A percentile compares a stretch with the other conserved stretches of the same genome.
These are phyloP conservation scores for Zenarchopterus dispar DNA, from an alignment of 2,797 vertebrate species.

Conservation along the genomic window DNA sequence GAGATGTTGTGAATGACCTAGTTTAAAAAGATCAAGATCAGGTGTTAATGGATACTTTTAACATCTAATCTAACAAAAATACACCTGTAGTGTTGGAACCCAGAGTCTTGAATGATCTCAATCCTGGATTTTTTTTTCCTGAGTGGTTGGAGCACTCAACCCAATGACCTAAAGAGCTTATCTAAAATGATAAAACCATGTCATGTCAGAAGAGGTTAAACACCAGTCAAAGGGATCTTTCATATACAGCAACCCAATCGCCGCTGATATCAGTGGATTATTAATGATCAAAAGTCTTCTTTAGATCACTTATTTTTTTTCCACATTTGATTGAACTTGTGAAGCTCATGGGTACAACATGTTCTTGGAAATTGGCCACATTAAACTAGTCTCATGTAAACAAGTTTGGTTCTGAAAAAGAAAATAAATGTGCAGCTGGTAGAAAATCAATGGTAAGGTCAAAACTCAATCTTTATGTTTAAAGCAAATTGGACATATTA, in stretches of 20 bases:
- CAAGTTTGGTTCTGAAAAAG: slow-evolving; percentile 12
- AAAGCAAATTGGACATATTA: slow-evolving; percentile 26
- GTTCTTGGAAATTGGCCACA: not conserved
- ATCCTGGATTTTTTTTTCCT: not conserved
- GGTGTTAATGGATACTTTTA: no score
- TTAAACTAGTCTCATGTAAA: not conserved
- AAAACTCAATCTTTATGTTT: slow-evolving; percentile 14
- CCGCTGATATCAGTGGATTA: slow-evolving; percentile 10
- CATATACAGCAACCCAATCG: slow-evolving; percentile 25
- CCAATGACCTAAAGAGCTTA: slow-evolving; percentile 23
- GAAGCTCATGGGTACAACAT: not conserved
- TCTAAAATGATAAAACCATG: slow-evolving; percentile 18
- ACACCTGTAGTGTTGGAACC: no score
- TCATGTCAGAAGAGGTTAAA: slow-evolving; percentile 19
- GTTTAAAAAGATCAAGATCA: no score
- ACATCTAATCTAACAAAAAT: no score
- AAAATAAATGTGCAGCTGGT: slow-evolving; percentile 8
- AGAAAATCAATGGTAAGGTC: slow-evolving; percentile 25
- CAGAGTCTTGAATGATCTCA: no score
- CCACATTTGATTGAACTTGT: not conserved
- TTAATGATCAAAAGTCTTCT: slow-evolving; percentile 12
- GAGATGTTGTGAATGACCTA: no score
- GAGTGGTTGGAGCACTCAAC: not conserved
- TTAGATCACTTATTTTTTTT: not conserved
- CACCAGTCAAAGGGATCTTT: slow-evolving; percentile 19